Evolutionary conservation across 1,140 invertebrate species (phyloP).

Genomic region (Helicorthomorpha holstii): DNA sequence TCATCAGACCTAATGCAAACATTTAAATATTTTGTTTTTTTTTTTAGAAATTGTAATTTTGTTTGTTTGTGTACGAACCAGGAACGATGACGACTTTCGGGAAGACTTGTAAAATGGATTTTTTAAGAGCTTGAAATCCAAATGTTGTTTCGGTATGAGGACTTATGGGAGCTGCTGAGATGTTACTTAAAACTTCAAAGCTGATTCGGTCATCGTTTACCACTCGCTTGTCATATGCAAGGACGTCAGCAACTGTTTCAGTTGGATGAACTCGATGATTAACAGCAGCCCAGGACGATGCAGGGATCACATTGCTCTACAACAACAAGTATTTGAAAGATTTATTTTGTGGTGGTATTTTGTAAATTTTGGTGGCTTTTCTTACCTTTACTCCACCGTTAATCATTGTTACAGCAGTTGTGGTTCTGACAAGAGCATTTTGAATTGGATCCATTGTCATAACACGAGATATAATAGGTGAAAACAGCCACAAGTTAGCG

Average conservation of each 20-base stretch:
- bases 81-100: slow-evolving; percentile 28
- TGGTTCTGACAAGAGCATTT: slow-evolving; percentile 33
- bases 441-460: slow-evolving; percentile 24
- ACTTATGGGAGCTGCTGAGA: slow-evolving; percentile 28
- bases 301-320: slow-evolving; percentile 36
- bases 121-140: slow-evolving; percentile 30
- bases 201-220: slow-evolving; percentile 28
- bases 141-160: slow-evolving; percentile 26
- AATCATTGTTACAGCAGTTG: slow-evolving; percentile 36
- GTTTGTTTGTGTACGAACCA: slow-evolving; percentile 26
- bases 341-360: background rate
- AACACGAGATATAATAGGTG: slow-evolving; percentile 23
- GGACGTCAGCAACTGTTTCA: slow-evolving; percentile 29
- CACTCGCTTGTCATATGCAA: slow-evolving; percentile 29
- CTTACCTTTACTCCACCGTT: slow-evolving; percentile 30
- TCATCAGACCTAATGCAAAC: slow-evolving; percentile 30
- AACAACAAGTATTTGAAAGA: background rate
- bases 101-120: slow-evolving; percentile 30
- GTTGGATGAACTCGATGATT: slow-evolving; percentile 38
- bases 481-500: slow-evolving; percentile 38
- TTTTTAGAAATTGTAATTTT: no score
- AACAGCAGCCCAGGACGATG: slow-evolving; percentile 29
- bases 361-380: no score
- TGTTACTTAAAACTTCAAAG: slow-evolving; percentile 1
- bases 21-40: background rate